Evolutionary conservation across 1,140 invertebrate genomes (phyloP), one percentile per base, ranked within the genome.

Genomic region (Drosophila bipectinata): DNA sequence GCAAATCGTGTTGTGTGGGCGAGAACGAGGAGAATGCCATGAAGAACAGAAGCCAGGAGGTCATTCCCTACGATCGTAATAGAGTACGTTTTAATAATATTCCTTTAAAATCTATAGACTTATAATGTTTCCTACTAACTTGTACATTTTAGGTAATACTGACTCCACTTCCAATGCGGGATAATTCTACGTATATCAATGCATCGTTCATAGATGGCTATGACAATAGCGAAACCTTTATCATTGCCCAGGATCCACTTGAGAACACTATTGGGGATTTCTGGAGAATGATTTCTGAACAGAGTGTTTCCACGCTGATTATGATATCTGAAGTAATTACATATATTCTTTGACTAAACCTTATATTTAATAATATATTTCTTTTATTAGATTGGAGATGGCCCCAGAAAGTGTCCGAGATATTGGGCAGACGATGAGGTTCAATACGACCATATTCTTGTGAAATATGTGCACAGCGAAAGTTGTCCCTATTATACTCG

Each of bases 201-300:
- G 98, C 98, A 2, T 98, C 97, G 1, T 99, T 98, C 92, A 97
- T 99, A 77, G 98, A 99, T 93, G 97, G 97, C 14, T 99, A 99
- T 90, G 97, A 98, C 88, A 98, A 98, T 92, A 95, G 95, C 0
- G 97, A 98, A 92, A 97, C 97, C 14, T 99, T 98, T 92, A 98
- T 99, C 45, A 98, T 98, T 47, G 97, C 98, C 1, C 98, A 99
- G 94, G 98, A 99, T 93, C 98, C 98, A 0, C 90, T 99, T 56
- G 96, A 97, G 28, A 94, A 94, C 63, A 99, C 98, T 0, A 95
- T 97, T 57, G 94, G 95, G 67, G 98, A 99, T 93, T 99, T 99
- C 92, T 99, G 98, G 98, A 94, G 98, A 90, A 98, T 99, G 98
- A 95, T 99, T 49, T 97, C 96, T 18, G 98, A 99, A 92, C 97